Conservation (phyloP, 2,888 invertebrate genomes). For the Drosophila atripex region DNA sequence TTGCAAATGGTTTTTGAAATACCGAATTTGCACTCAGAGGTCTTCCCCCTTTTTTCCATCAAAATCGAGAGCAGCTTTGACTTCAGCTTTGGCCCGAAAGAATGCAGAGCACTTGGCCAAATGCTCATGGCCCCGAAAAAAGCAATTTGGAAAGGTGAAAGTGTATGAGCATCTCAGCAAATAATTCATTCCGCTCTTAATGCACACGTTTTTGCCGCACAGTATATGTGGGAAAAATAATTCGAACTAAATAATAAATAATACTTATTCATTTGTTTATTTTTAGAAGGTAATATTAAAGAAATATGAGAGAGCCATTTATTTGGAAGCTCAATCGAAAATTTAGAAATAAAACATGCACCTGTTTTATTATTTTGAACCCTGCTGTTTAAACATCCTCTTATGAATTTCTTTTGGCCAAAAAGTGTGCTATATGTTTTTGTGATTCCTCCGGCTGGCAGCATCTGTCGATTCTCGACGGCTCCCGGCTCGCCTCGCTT, state of each 20-base stretch:
- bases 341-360: not conserved
- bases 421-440: constrained; percentile 29
- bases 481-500: constrained; percentile 11
- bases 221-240: not conserved
- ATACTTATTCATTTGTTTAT: not conserved
- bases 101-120: constrained; percentile 19
- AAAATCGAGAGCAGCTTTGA: constrained; percentile 14
- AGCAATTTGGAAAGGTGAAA: constrained; percentile 13
- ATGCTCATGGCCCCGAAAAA: constrained; percentile 21
- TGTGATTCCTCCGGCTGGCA: constrained; percentile 45
- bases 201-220: constrained; percentile 1
- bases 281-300: not conserved
- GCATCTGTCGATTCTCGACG: constrained; percentile 53
- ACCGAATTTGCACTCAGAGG: constrained; percentile 14
- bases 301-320: not conserved
- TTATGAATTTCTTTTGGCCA: constrained; percentile 35
- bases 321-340: not conserved
- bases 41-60: not conserved
- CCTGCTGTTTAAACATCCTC: constrained; percentile 20
- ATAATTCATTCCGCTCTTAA: constrained; percentile 45
- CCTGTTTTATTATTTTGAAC: constrained; percentile 6
- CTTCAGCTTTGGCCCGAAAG: constrained; percentile 13
- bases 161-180: constrained; percentile 27
- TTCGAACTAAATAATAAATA: not conserved
- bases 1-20: constrained; percentile 25